Evolutionary conservation across 1,140 invertebrate species (phyloP), one percentile per base, ranked within the genome.

Genomic region (Nasonia vitripennis): DNA sequence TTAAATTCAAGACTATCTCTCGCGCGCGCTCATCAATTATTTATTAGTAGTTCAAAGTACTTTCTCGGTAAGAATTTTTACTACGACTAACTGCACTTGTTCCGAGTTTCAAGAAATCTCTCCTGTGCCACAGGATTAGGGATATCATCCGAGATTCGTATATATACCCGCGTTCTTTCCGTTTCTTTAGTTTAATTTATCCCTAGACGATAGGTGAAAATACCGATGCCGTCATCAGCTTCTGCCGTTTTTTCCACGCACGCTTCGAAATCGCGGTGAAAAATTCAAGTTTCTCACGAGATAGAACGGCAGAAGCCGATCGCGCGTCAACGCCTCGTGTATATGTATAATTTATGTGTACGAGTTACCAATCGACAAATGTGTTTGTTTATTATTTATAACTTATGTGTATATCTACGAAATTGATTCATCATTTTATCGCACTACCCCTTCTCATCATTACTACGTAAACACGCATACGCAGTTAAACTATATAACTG

Each of bases 361-460:
- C 86, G 87, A 89, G 88, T 89, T 89, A 89, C 88, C 88, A 88
- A 62, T 7, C 45, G 75, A 75, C 34, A 82, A 71, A 86, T 78
- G 37, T 77, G 80, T 86, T 82, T 85, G 51, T 81, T 75, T 81
- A 48, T 67, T 77, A 75, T 80, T 80, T 41, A 70, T 71, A 78
- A 83, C 73, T 84, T 73, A 71, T 79, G 62, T 23, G 34, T 37
- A 37, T 27, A 1, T 78, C 51, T 77, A 20, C 77, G 70, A 77
- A 78, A 71, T 62, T 75, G 45, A 77, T 78, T 62, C 37, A 68
- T 10, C 12, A 83, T 77, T 78, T 83, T 23, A 34, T 6, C 41
- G 9, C 62, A 68, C 34, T 70, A 27, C 71, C 31, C 48, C 17
- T 5, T 5, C 55, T 17, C 41, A 45, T 10, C 37, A 81, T 73